Conservation (phyloP, 2,888 invertebrate species). For the Dicycla oo region DNA sequence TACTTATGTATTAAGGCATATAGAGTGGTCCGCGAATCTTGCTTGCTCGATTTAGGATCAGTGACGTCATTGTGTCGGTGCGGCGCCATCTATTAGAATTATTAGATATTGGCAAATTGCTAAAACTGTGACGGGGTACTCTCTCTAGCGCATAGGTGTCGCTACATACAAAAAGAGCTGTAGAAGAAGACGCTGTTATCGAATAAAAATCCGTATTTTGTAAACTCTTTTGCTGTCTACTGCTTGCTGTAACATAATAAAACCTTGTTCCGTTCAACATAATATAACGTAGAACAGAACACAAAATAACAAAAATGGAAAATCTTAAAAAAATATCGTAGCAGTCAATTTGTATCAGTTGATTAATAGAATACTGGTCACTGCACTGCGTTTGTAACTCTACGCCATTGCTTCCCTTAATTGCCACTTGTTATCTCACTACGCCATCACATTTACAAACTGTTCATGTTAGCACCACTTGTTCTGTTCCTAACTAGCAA, state of each 20-base stretch:
- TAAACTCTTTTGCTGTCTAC: neutral
- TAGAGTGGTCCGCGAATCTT: neutral
- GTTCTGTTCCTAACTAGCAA: constrained; percentile 9
- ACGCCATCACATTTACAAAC: neutral
- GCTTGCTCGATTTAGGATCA: neutral
- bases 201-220: neutral
- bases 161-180: neutral
- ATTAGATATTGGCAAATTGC: constrained; percentile 16
- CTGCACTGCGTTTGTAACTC: neutral
- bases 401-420: neutral
- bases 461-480: constrained; percentile 8
- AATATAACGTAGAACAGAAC: neutral
- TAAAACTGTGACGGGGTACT: neutral
- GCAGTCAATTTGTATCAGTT: too few species aligned
- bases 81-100: constrained; percentile 27
- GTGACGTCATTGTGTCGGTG: neutral
- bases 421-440: constrained; percentile 23
- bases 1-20: too few species aligned
- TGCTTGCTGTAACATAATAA: neutral
- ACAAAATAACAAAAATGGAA: too few species aligned
- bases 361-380: neutral
- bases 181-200: neutral
- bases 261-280: neutral
- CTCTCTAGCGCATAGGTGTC: constrained; percentile 6
- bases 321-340: neutral